Evolutionary conservation across 2,113 vertebrate genomes (phyloP).

Genomic region (Odontesthes bonariensis): DNA sequence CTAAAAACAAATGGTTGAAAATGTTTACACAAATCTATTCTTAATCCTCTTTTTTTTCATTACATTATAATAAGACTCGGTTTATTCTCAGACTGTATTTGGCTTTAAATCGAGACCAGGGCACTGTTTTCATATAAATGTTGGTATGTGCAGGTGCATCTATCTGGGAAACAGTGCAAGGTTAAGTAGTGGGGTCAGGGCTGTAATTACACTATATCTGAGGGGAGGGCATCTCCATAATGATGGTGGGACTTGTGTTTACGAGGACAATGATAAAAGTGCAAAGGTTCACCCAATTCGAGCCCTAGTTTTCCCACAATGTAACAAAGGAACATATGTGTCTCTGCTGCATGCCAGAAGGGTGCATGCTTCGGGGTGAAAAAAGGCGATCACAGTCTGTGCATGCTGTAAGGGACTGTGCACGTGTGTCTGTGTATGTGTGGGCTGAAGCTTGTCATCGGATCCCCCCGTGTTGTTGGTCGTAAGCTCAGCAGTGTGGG

Average conservation of each 20-base stretch:
- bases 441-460: conserved; percentile 54
- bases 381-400: background rate
- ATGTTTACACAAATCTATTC: no score
- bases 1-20: background rate
- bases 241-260: background rate
- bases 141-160: background rate
- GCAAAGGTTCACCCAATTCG: background rate
- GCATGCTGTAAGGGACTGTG: conserved; percentile 13
- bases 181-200: no score
- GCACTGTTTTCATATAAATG: background rate
- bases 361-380: background rate
- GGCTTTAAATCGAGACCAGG: background rate
- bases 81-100: background rate
- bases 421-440: conserved; percentile 10
- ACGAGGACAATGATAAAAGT: background rate
- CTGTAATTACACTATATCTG: background rate
- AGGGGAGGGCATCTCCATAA: background rate
- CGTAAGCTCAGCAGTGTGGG: conserved; percentile 53
- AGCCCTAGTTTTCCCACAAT: background rate
- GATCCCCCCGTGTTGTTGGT: conserved; percentile 45
- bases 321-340: conserved; percentile 41
- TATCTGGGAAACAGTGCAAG: background rate
- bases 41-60: background rate
- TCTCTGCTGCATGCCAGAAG: conserved; percentile 36
- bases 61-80: no score